These are phyloP conservation scores for Aradophagus sp. DNA, from an alignment of 1,140 invertebrate genomes.

Conservation along the genomic window DNA sequence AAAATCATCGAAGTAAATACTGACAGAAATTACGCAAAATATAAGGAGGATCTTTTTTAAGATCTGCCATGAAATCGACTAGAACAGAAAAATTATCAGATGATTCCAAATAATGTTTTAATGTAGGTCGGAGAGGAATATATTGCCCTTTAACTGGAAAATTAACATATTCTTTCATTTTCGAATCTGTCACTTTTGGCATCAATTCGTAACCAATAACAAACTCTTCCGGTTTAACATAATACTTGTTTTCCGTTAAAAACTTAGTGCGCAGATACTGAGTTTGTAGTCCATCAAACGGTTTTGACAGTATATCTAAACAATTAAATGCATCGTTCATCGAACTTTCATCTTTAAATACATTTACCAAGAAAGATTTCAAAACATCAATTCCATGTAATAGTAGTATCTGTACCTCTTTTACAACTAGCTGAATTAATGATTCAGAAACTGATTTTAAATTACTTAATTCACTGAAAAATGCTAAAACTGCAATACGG, in stretches of 20 bases:
- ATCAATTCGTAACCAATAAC: background rate
- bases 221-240: background rate
- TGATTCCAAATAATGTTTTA: conserved; percentile 15
- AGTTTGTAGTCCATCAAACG: background rate
- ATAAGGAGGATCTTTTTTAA: background rate
- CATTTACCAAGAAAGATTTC: too few species aligned
- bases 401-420: too few species aligned
- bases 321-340: conserved; percentile 1
- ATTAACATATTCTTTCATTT: conserved; percentile 4
- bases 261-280: conserved; percentile 1
- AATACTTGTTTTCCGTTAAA: conserved; percentile 3
- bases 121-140: conserved; percentile 1
- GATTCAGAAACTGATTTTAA: too few species aligned
- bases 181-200: background rate
- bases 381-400: too few species aligned
- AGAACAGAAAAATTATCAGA: conserved; percentile 14
- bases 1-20: conserved; percentile 39
- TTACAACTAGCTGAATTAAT: too few species aligned
- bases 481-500: too few species aligned
- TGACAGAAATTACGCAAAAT: conserved; percentile 25
- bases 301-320: conserved; percentile 9
- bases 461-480: too few species aligned
- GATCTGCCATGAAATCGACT: conserved; percentile 4
- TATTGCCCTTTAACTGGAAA: conserved; percentile 1
- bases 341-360: background rate